Base-by-base conservation (phyloP, 92 coral and sea anemone species). In the Pocillopora grandis region DNA sequence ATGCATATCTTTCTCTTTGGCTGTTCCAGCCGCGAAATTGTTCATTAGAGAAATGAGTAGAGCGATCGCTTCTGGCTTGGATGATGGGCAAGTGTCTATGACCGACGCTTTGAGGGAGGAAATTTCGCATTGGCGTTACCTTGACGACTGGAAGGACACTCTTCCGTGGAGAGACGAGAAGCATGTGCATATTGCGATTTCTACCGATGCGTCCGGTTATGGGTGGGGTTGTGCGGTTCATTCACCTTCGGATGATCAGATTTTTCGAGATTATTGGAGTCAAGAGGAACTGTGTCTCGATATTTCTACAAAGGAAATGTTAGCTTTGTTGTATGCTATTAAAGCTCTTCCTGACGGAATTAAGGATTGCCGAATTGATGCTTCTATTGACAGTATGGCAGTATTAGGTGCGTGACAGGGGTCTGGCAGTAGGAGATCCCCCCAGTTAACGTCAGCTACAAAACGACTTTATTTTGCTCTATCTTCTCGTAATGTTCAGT, bases 251-350 rank as follows among this genome's bases (percentile, higher is more conserved):
- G 81, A 71, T 33, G 77, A 74, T 1, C 66, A 21, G 18, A 0
- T 3, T 7, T 17, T 72, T 2, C n/a, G 76, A 2, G 88, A 88
- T 48, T 88, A 83, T 33, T 88, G 91, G 81, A 78, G 35, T 37
- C 52, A 3, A 0, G 33, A 78, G 10, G 62, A 83, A 27, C 52
- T 1, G 23, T 4, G 1, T 0, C 59, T 83, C 7, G 23, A 56
- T 19, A 83, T 88, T 3, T 52, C 88, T 1, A 17, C 88, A 1
- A 88, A 88, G 66, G 82, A 84, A 58, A 64, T 68, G 61, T 23
- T 84, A 6, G 82, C 88, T 5, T 52, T 84, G 63, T 66, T 62
- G 5, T 13, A 84, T 16, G 70, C 82, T 18, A 17, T 76, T 20
- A 76, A 68, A 67, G 75, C 58, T 0, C 77, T 76, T 7, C 88